phyloP scores from a whole-genome alignment of 2,888 invertebrate species.

The Pachydiplax longipennis region DNA sequence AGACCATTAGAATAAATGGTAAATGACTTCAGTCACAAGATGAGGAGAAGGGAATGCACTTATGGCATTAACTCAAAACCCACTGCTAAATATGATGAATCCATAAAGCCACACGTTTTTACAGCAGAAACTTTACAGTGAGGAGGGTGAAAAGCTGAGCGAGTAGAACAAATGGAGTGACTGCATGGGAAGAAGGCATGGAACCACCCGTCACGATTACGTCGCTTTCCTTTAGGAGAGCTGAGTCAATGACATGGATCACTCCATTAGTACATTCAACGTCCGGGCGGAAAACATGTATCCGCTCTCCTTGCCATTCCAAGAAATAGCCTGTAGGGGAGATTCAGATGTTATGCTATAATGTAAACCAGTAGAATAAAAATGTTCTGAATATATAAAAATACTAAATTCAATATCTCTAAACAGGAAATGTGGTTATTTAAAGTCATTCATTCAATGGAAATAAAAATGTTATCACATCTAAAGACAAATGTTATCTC shows the following conservation, averaged over 20 bases:
- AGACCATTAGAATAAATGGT: not conserved
- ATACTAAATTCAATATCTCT: not conserved
- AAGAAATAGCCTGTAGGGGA: constrained; percentile 76
- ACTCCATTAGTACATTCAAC: constrained; percentile 95
- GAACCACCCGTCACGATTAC: constrained; percentile 70
- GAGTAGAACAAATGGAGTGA: not conserved
- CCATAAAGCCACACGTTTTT: not conserved
- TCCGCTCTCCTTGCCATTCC: constrained; percentile 84
- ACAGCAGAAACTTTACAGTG: constrained; percentile 26
- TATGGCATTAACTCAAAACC: constrained; percentile 12
- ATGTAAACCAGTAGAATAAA: not conserved
- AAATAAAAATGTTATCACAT: not conserved
- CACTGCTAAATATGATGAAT: not conserved
- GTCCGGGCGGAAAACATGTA: constrained; percentile 87
- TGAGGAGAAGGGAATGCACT: constrained; percentile 28
- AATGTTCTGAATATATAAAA: not conserved
- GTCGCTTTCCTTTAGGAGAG: constrained; percentile 84
- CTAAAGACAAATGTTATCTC: not conserved
- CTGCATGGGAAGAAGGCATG: constrained; percentile 20
- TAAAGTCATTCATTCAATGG: not conserved
- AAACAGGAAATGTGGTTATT: not conserved
- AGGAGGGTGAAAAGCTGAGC: constrained; percentile 17
- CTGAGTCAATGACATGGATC: constrained; percentile 91
- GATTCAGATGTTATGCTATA: not conserved
- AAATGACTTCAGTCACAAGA: not conserved